Evolutionary conservation across 2,888 invertebrate species (phyloP).

Genomic region (Caenorhabditis sp.): DNA sequence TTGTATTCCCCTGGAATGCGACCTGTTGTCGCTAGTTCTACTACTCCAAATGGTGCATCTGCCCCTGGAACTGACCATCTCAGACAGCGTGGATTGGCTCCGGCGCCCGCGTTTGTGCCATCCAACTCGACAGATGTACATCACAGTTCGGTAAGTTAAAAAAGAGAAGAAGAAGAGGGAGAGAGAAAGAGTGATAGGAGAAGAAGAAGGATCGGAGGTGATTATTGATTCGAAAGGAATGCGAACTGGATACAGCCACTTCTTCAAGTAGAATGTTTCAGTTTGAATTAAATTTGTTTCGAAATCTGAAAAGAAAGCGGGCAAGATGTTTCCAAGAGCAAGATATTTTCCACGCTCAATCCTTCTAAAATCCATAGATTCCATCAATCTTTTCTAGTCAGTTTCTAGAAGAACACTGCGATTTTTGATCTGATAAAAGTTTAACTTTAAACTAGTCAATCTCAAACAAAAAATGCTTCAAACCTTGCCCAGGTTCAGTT

Average conservation of each 20-base stretch:
- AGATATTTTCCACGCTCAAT: too few species aligned
- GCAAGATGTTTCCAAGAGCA: too few species aligned
- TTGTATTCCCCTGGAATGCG: constrained; percentile 63
- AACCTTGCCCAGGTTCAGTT: background rate
- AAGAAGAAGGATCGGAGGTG: constrained; percentile 25
- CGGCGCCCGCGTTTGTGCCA: constrained; percentile 10
- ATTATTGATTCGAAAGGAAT: constrained; percentile 41
- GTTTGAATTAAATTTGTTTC: background rate
- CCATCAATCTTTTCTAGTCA: background rate
- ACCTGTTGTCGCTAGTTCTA: constrained; percentile 53
- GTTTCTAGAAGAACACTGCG: too few species aligned
- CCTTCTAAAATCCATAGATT: too few species aligned
- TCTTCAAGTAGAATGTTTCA: background rate
- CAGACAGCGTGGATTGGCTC: constrained; percentile 38
- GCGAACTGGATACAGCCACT: background rate
- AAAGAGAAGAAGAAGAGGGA: constrained; percentile 31
- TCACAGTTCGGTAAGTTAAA: constrained; percentile 51
- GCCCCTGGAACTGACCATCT: constrained; percentile 33
- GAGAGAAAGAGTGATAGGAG: constrained; percentile 25
- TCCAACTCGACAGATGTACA: constrained; percentile 34
- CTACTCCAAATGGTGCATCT: constrained; percentile 38
- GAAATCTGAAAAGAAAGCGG: background rate
- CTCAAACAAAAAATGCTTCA: too few species aligned
- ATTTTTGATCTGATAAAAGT: background rate
- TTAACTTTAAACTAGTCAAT: background rate